Evolutionary conservation across 2,113 vertebrate genomes (phyloP), one percentile per base, ranked within the genome.

Genomic region (Arothron firmamentum): DNA sequence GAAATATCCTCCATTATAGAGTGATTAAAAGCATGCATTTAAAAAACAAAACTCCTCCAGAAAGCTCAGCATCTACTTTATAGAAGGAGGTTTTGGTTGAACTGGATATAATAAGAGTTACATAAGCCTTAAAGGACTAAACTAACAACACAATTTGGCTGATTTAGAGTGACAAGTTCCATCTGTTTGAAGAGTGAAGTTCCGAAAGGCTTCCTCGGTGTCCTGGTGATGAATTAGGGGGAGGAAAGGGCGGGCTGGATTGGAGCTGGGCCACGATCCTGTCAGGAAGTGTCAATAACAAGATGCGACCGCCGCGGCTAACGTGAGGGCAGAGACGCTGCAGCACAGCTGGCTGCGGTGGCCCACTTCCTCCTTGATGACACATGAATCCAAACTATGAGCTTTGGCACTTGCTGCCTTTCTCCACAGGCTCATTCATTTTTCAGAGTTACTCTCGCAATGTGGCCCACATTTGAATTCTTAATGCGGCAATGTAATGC

Each of bases 401-500:
- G 69, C 59, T 53, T 43, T 19, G 67, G 56, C 47, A 43, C 52
- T 66, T 82, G 50, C 42, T 52, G 3, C 72, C 55, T 50, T 69
- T 53, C 78, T 72, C 65, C 54, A 45, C 60, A 46, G 72, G 74
- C 50, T 62, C 78, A 79, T 87, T 78, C 51, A 83, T 86, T 83
- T 86, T 85, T 86, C 61, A 86, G 60, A 75, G 75, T 54, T 76
- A 77, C 65, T 81, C 56, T 31, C 74, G 77, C 63, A 13, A 52
- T 69, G 75, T 72, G 74, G 72, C 77, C 65, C 18, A 10, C 57
- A 78, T 79, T 54, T 82, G 65, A 84, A 81, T 82, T 81, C 72
- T 78, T 81, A 81, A 87, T 76, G 67, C 56, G 43, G 63, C 78
- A 61, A 65, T 47, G 73, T 71, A 67, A 81, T 46, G 56, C 81